Conservation (phyloP, 2,797 vertebrate genomes). For the Channa striata region DNA sequence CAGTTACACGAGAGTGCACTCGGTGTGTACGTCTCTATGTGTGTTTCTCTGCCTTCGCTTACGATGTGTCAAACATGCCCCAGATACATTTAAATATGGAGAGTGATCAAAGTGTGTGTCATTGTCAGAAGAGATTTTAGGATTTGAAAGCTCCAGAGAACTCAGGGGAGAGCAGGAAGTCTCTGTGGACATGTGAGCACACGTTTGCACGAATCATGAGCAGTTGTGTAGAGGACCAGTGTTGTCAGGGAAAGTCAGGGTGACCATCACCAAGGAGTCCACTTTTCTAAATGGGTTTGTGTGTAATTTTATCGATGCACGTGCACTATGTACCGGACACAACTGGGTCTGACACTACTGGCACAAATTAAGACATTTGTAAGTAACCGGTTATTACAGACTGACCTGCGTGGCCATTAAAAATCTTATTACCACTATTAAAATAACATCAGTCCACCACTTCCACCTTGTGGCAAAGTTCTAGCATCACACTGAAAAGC, state of each 20-base stretch:
- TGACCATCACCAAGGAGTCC: not conserved
- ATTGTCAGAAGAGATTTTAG: constrained; percentile 31
- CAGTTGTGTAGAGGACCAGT: constrained; percentile 39
- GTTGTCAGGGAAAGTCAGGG: constrained; percentile 31
- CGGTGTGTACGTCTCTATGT: constrained; percentile 2
- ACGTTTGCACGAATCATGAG: constrained; percentile 1
- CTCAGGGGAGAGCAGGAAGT: constrained; percentile 18
- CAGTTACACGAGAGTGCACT: constrained; percentile 34
- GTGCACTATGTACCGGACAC: not conserved
- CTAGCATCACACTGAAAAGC: constrained; percentile 31
- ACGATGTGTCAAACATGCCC: constrained; percentile 52
- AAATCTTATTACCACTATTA: constrained; percentile 5
- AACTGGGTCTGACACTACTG: not conserved
- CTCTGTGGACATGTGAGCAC: not conserved
- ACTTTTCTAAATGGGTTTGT: constrained; percentile 27
- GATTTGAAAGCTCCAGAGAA: constrained; percentile 37
- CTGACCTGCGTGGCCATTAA: constrained; percentile 17
- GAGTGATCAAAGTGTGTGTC: constrained; percentile 58
- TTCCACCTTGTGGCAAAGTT: constrained; percentile 68
- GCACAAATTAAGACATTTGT: not conserved
- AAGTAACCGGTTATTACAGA: not conserved
- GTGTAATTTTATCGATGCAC: not conserved
- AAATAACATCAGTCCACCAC: constrained; percentile 37
- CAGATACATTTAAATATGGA: constrained; percentile 71
- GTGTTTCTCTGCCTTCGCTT: constrained; percentile 39